Percentiles rank a stretch among this genome's conserved stretches.
phyloP scores from a whole-genome alignment of 53 echinoderm and acorn worm genomes.

The Antedon mediterranea region DNA sequence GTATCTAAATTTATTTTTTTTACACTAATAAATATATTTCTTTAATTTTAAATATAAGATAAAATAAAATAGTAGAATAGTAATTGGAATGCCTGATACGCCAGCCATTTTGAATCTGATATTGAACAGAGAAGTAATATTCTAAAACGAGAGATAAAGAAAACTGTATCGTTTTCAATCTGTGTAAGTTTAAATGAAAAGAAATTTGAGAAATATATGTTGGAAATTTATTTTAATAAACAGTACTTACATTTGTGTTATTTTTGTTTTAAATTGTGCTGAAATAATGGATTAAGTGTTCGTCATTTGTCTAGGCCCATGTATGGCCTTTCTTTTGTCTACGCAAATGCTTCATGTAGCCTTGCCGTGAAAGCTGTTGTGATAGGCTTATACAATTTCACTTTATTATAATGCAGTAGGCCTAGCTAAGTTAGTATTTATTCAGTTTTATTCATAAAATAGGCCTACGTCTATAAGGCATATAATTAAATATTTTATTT shows the following conservation, averaged over 20 bases:
- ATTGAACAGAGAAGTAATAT: not conserved
- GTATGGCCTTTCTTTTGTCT: too few species aligned
- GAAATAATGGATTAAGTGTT: too few species aligned
- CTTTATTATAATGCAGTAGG: too few species aligned
- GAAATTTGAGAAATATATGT: not conserved
- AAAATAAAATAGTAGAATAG: not conserved
- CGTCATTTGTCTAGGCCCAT: too few species aligned
- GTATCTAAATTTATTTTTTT: not conserved
- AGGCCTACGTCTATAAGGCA: too few species aligned
- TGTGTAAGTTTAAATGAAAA: not conserved
- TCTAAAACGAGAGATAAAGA: not conserved
- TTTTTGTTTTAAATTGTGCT: not conserved
- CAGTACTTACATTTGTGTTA: not conserved
- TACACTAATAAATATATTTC: not conserved
- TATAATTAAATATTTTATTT: too few species aligned
- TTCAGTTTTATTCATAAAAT: too few species aligned
- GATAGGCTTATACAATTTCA: too few species aligned
- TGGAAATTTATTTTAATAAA: not conserved
- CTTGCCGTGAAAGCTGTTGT: too few species aligned
- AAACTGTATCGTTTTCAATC: not conserved
- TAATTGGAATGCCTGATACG: not conserved
- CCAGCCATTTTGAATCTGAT: not conserved
- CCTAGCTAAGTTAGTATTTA: too few species aligned
- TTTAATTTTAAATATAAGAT: not conserved
- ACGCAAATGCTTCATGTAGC: too few species aligned